Evolutionary conservation across 1,140 invertebrate genomes (phyloP), one percentile per base, ranked within the genome.

Genomic region (Heterodera carotae): DNA sequence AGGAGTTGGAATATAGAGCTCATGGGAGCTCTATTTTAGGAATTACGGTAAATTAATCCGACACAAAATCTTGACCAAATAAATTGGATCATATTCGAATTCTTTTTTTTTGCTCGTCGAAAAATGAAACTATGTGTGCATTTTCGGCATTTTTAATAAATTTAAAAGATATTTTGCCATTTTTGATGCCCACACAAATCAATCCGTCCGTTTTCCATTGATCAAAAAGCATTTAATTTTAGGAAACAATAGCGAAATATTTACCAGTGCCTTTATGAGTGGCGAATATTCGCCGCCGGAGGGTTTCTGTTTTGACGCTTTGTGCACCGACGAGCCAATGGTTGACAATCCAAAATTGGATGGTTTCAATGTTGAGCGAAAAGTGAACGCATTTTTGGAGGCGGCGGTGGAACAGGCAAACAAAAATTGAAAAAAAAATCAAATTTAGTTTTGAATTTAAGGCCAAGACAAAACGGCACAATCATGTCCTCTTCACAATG

Each of bases 261-360:
- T 86, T 10, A 87, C 86, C 12, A 81, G 85, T 34, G 82, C 80
- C 4, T 87, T 87, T 72, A 84, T 53, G 66, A 31, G 84, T 1
- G 56, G 70, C 15, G 76, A 48, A 25, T 83, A 84, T 56, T 60
- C 67, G 29, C 69, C 29, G 68, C 94, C 94, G 1, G 90, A 91
- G 6, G 94, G 93, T 0, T 96, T 94, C 88, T 96, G 94, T 85
- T 97, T 95, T 86, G 94, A 97, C 87, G 89, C 93, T 0, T 88
- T 92, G 0, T 96, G 94, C 85, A 80, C 85, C 1, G 94, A 96
- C 88, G 92, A 93, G 69, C 94, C 93, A 33, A 89, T 92, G 27
- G 90, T 90, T 88, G 91, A 91, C 84, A 88, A 91, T 83, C 82
- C 84, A 1, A 82, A 86, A 31, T 83, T 91, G 5, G 87, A 91